A percentile compares a stretch with the other conserved stretches of the same genome.
Conservation (phyloP, 2,113 vertebrate species). For the Pangasianodon hypophthalmus region DNA sequence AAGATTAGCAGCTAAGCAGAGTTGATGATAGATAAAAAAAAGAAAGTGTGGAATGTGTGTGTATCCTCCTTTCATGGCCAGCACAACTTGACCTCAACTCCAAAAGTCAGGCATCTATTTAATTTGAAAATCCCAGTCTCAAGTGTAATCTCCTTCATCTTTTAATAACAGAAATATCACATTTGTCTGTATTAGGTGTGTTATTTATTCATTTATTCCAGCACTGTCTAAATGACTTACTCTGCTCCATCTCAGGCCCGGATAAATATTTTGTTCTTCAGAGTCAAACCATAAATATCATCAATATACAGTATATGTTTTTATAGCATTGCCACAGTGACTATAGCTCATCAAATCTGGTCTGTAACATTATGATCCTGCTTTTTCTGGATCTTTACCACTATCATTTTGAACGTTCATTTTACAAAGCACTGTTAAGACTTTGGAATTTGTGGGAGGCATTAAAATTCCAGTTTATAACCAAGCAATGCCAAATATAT, state of each 20-base stretch:
- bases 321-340: background rate
- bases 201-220: background rate
- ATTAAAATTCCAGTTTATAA: slow-evolving; percentile 14
- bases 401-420: slow-evolving; percentile 30
- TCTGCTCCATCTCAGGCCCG: background rate
- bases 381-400: slow-evolving; percentile 42
- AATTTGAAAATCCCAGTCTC: background rate
- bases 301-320: background rate
- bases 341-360: slow-evolving; percentile 1
- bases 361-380: slow-evolving; percentile 23
- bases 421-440: slow-evolving; percentile 50
- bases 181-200: slow-evolving; percentile 8
- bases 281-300: background rate
- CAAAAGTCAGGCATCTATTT: background rate
- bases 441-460: slow-evolving; percentile 60
- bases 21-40: slow-evolving; percentile 19
- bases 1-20: slow-evolving; percentile 30
- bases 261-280: slow-evolving; percentile 15
- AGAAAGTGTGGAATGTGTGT: slow-evolving; percentile 11
- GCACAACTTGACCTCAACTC: background rate
- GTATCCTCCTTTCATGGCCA: background rate
- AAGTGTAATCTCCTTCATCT: background rate
- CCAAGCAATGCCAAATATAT: background rate
- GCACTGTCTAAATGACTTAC: background rate
- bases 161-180: slow-evolving; percentile 1